Conservation (phyloP, 2,888 invertebrate species). For the Macrosoma leucophasiata region DNA sequence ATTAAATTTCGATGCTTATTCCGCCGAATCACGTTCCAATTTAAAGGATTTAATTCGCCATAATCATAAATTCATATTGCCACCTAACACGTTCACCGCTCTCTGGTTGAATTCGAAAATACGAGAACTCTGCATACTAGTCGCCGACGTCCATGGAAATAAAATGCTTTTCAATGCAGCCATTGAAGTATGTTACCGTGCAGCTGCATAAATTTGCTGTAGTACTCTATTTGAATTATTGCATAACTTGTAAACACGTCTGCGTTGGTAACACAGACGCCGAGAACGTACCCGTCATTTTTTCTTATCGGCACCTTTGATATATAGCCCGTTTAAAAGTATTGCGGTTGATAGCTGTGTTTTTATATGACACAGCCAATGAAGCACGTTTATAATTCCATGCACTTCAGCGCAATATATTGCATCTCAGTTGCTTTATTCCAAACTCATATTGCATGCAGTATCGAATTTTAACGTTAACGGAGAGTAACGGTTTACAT, state of each 20-base stretch:
- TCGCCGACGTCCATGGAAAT: constrained; percentile 58
- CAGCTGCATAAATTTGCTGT: constrained; percentile 67
- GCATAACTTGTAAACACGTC: constrained; percentile 72
- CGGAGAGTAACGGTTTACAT: too few species aligned
- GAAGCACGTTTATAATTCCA: too few species aligned
- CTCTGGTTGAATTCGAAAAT: constrained; percentile 58
- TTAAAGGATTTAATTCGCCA: constrained; percentile 59
- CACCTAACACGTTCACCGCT: constrained; percentile 56
- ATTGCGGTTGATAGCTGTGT: too few species aligned
- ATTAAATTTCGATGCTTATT: constrained; percentile 34
- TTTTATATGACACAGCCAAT: too few species aligned
- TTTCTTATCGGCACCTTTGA: constrained; percentile 40
- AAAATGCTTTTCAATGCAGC: constrained; percentile 70
- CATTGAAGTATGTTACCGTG: constrained; percentile 69
- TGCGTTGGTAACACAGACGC: constrained; percentile 50
- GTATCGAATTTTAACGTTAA: too few species aligned
- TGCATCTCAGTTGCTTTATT: too few species aligned
- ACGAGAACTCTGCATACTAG: constrained; percentile 38
- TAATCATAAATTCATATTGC: constrained; percentile 69
- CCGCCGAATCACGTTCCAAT: constrained; percentile 47
- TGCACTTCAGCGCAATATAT: too few species aligned
- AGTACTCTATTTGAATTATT: constrained; percentile 69
- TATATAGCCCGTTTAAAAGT: constrained; percentile 13
- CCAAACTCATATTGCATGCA: too few species aligned
- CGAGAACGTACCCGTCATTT: constrained; percentile 45